Conservation (phyloP, 2,113 vertebrate genomes). For the Cranoglanis bouderius region DNA sequence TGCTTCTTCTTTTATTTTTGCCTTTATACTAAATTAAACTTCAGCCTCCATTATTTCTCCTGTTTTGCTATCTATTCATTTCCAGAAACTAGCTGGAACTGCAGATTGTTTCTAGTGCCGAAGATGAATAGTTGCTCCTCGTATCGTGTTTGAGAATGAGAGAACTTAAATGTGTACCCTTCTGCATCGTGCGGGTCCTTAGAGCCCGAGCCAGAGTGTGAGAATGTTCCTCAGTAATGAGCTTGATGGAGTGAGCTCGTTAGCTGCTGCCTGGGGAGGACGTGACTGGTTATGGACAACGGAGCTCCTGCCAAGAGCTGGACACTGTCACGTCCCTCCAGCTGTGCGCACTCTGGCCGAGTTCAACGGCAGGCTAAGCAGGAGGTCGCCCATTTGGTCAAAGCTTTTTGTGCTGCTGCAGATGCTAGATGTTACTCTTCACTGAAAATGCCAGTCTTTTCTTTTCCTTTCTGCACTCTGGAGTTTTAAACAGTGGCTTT, state of each 20-base stretch:
- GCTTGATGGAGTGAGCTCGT: constrained; percentile 77
- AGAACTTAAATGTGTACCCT: background rate
- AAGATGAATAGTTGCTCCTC: background rate
- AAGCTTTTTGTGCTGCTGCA: background rate
- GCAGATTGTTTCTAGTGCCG: background rate
- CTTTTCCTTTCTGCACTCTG: background rate
- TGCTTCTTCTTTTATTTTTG: background rate
- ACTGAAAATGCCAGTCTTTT: no score
- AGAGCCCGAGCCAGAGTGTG: constrained; percentile 18
- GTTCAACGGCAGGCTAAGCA: constrained; percentile 55
- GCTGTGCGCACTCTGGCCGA: constrained; percentile 59
- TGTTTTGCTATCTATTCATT: background rate
- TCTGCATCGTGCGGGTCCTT: constrained; percentile 39
- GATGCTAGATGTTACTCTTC: background rate
- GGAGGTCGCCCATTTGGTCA: constrained; percentile 48
- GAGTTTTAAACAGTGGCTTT: background rate
- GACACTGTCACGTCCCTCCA: constrained; percentile 67
- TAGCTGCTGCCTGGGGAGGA: constrained; percentile 77
- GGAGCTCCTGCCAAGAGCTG: constrained; percentile 68
- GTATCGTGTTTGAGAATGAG: background rate
- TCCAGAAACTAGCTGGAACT: background rate
- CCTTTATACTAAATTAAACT: background rate
- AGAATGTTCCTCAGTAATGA: constrained; percentile 76
- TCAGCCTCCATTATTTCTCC: background rate
- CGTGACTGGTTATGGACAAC: constrained; percentile 71